These are phyloP conservation scores for Achlya flavicornis DNA, from an alignment of 2,888 invertebrate species.

Conservation along the genomic window DNA sequence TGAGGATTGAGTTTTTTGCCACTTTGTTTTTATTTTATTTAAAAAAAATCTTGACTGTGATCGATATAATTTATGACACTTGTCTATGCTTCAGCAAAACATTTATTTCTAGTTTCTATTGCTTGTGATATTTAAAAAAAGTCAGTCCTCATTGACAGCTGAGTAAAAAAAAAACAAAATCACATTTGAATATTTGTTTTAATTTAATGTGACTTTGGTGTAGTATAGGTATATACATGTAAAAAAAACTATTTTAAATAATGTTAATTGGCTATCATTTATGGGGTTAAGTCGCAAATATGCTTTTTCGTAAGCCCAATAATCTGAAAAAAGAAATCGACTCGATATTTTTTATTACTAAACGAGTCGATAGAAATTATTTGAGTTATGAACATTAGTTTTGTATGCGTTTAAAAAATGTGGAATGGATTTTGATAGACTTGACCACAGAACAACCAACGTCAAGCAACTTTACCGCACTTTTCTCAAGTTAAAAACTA, in stretches of 20 bases:
- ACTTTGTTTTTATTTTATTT: conserved; percentile 28
- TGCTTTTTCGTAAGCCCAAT: neutral
- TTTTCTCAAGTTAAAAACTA: neutral
- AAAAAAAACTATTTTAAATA: conserved; percentile 8
- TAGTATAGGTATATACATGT: conserved; percentile 28
- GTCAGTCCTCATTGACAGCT: conserved; percentile 52
- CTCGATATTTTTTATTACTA: conserved; percentile 7
- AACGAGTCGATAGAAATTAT: conserved; percentile 2
- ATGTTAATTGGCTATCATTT: conserved; percentile 1
- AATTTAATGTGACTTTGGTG: conserved; percentile 70
- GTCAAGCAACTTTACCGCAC: neutral
- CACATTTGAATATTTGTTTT: conserved; percentile 78
- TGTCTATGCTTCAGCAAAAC: conserved; percentile 25
- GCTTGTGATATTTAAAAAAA: conserved; percentile 49
- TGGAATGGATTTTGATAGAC: neutral
- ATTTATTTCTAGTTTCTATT: conserved; percentile 24
- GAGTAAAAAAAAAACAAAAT: conserved; percentile 44
- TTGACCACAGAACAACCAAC: neutral
- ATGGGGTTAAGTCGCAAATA: neutral
- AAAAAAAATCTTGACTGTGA: conserved; percentile 42
- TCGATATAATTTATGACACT: conserved; percentile 40
- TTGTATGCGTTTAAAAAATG: conserved; percentile 9
- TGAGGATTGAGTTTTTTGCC: conserved; percentile 57
- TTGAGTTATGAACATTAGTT: conserved; percentile 7
- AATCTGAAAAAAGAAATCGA: neutral